Conservation (phyloP, 2,113 vertebrate genomes). For the Litocranius walleri region DNA sequence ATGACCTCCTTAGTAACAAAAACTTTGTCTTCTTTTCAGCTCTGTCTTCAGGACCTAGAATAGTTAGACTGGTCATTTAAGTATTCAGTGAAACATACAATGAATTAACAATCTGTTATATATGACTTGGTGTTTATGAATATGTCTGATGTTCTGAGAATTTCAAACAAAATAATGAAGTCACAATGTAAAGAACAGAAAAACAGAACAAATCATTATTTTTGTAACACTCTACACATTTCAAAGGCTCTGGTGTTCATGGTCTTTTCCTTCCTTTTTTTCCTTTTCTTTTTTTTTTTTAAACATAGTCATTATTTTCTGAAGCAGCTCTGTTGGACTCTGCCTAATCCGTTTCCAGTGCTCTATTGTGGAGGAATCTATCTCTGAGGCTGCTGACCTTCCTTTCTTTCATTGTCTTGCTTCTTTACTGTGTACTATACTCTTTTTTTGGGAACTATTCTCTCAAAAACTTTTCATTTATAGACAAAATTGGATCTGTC, state of each 20-base stretch:
- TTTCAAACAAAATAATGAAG: constrained; percentile 26
- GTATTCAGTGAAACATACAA: background rate
- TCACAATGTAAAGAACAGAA: background rate
- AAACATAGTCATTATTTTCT: constrained; percentile 27
- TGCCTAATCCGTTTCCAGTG: background rate
- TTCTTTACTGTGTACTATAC: background rate
- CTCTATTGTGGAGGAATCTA: background rate
- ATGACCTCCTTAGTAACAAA: background rate
- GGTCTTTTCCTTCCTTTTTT: background rate
- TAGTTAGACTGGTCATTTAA: background rate
- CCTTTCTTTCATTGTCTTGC: background rate
- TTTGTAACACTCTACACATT: constrained; percentile 27
- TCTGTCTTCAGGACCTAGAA: background rate
- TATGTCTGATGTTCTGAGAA: background rate
- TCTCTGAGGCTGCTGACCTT: background rate
- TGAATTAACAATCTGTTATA: background rate
- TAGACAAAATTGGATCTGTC: background rate
- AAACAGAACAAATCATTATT: constrained; percentile 2
- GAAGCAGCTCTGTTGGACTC: constrained; percentile 1
- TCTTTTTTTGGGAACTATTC: background rate
- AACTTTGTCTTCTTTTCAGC: background rate
- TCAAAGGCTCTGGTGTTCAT: constrained; percentile 10
- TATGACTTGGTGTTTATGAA: constrained; percentile 8
- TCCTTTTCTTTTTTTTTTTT: background rate
- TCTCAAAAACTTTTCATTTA: background rate